Base-by-base conservation (phyloP, 2,113 vertebrate genomes). In the Syngnathus scovelli region DNA sequence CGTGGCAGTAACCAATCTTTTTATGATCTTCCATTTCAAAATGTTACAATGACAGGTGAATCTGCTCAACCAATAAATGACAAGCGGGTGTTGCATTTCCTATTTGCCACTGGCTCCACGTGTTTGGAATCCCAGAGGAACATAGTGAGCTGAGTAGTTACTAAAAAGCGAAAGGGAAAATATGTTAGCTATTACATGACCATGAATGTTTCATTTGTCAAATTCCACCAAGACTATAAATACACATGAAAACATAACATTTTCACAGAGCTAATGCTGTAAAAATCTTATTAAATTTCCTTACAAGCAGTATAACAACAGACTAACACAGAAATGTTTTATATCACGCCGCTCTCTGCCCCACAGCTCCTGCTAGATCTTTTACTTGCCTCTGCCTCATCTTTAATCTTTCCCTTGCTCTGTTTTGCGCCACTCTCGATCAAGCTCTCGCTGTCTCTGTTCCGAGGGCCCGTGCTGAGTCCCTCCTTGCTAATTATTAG, bases 401-500 rank as follows among this genome's bases (percentile, higher is more conserved):
- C 62, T 68, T 77, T 74, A 78, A 74, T 83, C 74, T 74, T 56
- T 78, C 71, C 67, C 67, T 69, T 15, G 60, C 46, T 76, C 67
- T 72, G 37, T 83, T 76, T 76, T 72, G 66, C 21, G 18, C 48
- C 52, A 64, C 52, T 67, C 69, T 69, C 61, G 58, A 39, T 83
- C 37, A 5, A 65, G 60, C 70, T 70, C 70, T 68, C 55, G 49
- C 62, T 18, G 46, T 74, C 54, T 84, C 68, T 63, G 76, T 83
- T 75, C 69, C 15, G 58, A 64, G 80, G 70, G 66, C 66, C 71
- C 82, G 69, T 23, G 74, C 79, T 83, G 85, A 83, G 80, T 82
- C 76, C 74, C 70, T 84, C 81, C 87, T 82, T 75, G 81, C 87
- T 87, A 86, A 90, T 89, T 87, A 87, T 86, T 82, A 89, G 87